Evolutionary conservation across 92 coral and sea anemone genomes (phyloP).

Genomic region (Parazoanthus darwini): DNA sequence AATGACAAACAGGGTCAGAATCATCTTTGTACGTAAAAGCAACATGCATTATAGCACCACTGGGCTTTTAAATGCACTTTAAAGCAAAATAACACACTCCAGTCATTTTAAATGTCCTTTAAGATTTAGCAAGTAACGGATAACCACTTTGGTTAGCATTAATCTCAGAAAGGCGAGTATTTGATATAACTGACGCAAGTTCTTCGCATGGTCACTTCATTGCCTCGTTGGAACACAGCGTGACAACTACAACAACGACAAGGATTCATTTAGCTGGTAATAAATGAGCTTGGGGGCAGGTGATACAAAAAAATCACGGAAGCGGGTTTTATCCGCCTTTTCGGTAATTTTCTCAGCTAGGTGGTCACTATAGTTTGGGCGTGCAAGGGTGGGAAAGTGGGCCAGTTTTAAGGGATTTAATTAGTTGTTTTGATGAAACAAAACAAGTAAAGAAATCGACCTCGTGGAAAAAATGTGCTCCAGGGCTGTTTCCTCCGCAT

Average conservation of each 20-base stretch:
- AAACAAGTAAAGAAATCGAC: neutral
- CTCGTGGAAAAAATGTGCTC: slow-evolving; percentile 11
- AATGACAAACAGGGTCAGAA: too few species aligned
- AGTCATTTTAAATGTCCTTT: too few species aligned
- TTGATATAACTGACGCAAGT: neutral
- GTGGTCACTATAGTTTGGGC: neutral
- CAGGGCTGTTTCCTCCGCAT: neutral
- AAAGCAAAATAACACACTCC: too few species aligned
- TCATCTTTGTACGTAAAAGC: too few species aligned
- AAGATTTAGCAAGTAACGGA: too few species aligned
- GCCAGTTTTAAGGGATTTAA: neutral
- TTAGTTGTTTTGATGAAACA: neutral
- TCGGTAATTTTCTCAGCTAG: neutral
- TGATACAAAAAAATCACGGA: neutral
- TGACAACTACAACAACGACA: neutral
- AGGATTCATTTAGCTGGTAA: neutral
- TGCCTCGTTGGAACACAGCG: neutral
- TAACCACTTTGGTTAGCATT: neutral
- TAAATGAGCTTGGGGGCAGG: neutral
- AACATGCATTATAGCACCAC: too few species aligned
- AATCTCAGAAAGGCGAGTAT: neutral
- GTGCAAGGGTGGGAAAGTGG: slow-evolving; percentile 1
- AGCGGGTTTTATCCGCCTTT: neutral
- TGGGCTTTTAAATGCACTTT: too few species aligned
- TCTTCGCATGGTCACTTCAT: too few species aligned